Percentiles rank a stretch among this genome's conserved stretches.
Evolutionary conservation across 2,888 invertebrate species (phyloP).

Genomic region (Odontomyia ornata): DNA sequence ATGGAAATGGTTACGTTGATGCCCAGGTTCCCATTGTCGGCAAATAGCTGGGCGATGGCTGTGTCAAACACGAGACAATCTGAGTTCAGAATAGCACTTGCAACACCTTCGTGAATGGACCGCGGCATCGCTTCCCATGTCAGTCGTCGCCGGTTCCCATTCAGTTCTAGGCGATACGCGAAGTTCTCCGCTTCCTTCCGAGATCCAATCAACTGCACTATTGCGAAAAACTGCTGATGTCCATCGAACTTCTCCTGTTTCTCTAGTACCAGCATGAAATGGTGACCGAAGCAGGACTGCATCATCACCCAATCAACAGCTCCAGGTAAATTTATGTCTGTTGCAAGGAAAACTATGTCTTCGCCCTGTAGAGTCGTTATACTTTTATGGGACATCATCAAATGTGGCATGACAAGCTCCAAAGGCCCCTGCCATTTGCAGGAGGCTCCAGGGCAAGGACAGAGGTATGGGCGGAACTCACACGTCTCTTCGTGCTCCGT

Average conservation of each 20-base stretch:
- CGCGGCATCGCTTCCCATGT: slow-evolving; percentile 99
- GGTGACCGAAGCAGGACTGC: slow-evolving; percentile 99
- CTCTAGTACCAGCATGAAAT: slow-evolving; percentile 99
- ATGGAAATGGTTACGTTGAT: slow-evolving; percentile 99
- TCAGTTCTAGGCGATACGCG: slow-evolving; percentile 95
- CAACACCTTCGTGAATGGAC: slow-evolving; percentile 98
- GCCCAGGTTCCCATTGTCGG: slow-evolving; percentile 98
- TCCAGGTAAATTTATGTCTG: slow-evolving; percentile 98
- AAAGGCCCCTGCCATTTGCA: slow-evolving; percentile 99
- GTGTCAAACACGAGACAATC: slow-evolving; percentile 99
- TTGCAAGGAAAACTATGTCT: slow-evolving; percentile 99
- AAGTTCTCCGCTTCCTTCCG: slow-evolving; percentile 99
- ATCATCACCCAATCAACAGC: slow-evolving; percentile 99
- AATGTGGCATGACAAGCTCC: slow-evolving; percentile 98
- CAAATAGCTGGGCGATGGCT: slow-evolving; percentile 96
- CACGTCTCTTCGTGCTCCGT: slow-evolving; percentile 98
- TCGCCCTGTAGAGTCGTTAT: slow-evolving; percentile 98
- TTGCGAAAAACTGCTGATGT: slow-evolving; percentile 96
- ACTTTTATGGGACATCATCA: slow-evolving; percentile 96
- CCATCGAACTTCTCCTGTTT: slow-evolving; percentile 98
- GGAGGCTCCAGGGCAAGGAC: slow-evolving; percentile 99
- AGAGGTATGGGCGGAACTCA: slow-evolving; percentile 97
- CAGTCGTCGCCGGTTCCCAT: slow-evolving; percentile 91
- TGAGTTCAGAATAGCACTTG: slow-evolving; percentile 95
- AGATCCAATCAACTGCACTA: slow-evolving; percentile 98